Conservation (phyloP, 2,113 vertebrate genomes). For the Raja brachyura region DNA sequence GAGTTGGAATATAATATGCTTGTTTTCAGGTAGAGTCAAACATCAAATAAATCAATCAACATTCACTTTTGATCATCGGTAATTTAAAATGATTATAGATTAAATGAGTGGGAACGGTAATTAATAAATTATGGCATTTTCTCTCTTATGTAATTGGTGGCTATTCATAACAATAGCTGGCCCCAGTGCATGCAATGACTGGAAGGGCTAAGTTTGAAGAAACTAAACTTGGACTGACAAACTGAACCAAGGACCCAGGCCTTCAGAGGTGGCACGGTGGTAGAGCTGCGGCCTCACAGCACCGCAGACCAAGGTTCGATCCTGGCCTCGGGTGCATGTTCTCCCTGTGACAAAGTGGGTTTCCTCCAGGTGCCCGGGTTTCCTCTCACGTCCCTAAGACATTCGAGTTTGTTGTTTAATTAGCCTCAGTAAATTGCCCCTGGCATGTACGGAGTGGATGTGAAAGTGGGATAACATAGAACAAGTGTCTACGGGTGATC, state of each 20-base stretch:
- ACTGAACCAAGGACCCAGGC: neutral
- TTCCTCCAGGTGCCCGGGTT: no score
- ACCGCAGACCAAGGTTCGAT: no score
- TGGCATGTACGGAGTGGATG: no score
- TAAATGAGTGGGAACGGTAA: neutral
- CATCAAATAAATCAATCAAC: neutral
- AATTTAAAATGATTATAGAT: conserved; percentile 8
- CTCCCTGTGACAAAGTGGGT: no score
- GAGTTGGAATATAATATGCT: neutral
- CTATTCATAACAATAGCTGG: neutral
- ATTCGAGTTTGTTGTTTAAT: no score
- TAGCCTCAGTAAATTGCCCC: no score
- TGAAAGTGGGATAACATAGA: no score
- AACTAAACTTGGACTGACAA: neutral
- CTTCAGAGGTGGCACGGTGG: no score
- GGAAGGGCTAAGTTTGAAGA: neutral
- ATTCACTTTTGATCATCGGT: neutral
- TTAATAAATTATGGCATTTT: neutral
- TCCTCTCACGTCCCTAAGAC: no score
- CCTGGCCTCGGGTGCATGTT: no score
- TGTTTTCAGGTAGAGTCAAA: neutral
- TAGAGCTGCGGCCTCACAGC: no score
- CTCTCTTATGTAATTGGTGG: neutral
- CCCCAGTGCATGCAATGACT: neutral
- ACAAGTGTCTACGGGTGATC: no score